Conservation (phyloP, 2,797 vertebrate species). For the Hypotaenidia philippensis region DNA sequence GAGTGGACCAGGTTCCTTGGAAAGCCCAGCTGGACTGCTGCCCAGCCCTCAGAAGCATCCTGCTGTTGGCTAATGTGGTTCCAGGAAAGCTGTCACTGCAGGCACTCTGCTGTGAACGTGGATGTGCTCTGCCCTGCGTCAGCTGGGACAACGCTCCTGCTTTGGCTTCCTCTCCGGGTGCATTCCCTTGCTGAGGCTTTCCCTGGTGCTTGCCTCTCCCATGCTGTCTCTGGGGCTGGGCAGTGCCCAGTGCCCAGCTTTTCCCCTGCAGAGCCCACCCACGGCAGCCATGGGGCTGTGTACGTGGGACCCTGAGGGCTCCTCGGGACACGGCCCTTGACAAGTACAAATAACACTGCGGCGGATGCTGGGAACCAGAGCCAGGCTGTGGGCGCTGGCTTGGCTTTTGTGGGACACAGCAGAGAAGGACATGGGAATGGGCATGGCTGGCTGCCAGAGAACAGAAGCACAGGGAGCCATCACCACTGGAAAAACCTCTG, state of each 20-base stretch:
- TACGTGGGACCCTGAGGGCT: neutral
- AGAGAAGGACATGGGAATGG: neutral
- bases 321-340: neutral
- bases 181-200: neutral
- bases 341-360: neutral
- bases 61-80: rapidly evolving
- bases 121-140: neutral
- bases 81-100: neutral
- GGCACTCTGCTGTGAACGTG: neutral
- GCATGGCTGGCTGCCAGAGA: neutral
- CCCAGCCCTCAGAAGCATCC: neutral
- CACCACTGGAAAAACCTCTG: neutral
- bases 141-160: neutral
- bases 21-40: neutral
- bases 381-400: neutral
- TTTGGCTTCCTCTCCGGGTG: neutral
- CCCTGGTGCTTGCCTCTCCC: neutral
- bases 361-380: neutral
- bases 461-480: neutral
- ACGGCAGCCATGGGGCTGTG: neutral
- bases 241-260: neutral
- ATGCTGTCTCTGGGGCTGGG: no score
- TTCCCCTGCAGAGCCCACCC: neutral
- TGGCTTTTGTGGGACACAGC: neutral
- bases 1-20: neutral